phyloP scores from a whole-genome alignment of 2,888 invertebrate species.

The Neoaliturus tenellus region DNA sequence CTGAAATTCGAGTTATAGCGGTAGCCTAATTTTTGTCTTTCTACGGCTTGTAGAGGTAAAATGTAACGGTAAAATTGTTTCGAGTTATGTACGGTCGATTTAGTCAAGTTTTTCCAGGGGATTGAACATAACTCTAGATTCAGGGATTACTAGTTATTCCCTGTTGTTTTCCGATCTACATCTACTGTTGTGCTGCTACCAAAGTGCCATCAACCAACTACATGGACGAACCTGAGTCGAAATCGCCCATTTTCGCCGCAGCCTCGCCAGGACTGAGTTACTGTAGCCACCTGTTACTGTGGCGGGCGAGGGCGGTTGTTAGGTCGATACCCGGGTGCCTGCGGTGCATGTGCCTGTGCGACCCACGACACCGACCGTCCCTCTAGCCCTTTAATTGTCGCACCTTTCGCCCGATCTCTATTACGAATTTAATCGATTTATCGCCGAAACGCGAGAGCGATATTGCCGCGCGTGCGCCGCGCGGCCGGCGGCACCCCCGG shows the following conservation, averaged over 20 bases:
- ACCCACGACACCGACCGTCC: not conserved
- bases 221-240: conserved; percentile 55
- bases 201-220: not conserved
- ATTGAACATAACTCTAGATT: too few relatives aligned
- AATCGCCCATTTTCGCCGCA: conserved; percentile 53
- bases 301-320: conserved; percentile 9
- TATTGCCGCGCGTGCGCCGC: conserved; percentile 58
- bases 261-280: conserved; percentile 21
- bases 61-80: too few relatives aligned
- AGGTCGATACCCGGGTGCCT: conserved; percentile 34
- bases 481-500: conserved; percentile 13
- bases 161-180: too few relatives aligned
- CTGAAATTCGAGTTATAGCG: too few relatives aligned
- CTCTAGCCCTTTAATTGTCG: conserved; percentile 25
- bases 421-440: conserved; percentile 42
- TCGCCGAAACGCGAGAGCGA: conserved; percentile 30
- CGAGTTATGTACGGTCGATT: too few relatives aligned
- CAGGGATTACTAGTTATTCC: too few relatives aligned
- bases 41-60: too few relatives aligned
- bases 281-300: conserved; percentile 25
- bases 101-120: too few relatives aligned
- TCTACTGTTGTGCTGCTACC: not conserved
- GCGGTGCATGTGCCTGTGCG: not conserved
- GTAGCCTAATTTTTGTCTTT: too few relatives aligned
- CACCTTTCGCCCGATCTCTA: conserved; percentile 42